Conservation (phyloP, 2,888 invertebrate genomes). For the Scaptomyza parva region DNA sequence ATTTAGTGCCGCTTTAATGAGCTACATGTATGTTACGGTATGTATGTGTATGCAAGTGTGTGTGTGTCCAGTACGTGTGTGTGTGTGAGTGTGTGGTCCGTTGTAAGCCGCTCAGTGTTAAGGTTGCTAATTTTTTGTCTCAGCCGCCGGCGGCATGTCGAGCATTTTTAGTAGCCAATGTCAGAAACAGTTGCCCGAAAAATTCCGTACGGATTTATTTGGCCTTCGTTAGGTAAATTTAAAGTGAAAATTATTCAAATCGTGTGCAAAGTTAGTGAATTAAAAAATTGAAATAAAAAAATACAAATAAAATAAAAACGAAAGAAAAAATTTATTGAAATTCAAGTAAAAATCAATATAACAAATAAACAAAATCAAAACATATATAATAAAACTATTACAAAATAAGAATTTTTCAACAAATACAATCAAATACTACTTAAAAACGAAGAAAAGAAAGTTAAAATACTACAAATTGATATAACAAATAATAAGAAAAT, state of each 20-base stretch:
- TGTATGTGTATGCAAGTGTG: constrained; percentile 23
- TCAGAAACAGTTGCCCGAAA: constrained; percentile 26
- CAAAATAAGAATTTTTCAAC: constrained; percentile 21
- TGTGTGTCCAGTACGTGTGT: constrained; percentile 51
- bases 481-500: constrained; percentile 10
- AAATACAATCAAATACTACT: not conserved
- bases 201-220: constrained; percentile 56
- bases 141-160: constrained; percentile 71
- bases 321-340: constrained; percentile 26
- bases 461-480: constrained; percentile 4
- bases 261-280: constrained; percentile 33
- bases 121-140: constrained; percentile 77
- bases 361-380: constrained; percentile 21
- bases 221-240: constrained; percentile 44
- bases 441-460: too few relatives aligned
- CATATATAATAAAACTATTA: constrained; percentile 4
- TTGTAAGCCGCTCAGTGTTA: constrained; percentile 65
- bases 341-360: constrained; percentile 13
- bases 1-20: constrained; percentile 76
- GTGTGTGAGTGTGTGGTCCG: constrained; percentile 55
- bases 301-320: constrained; percentile 19
- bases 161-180: constrained; percentile 67
- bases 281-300: constrained; percentile 28
- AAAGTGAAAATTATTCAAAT: constrained; percentile 47
- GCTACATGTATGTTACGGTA: constrained; percentile 67